Evolutionary conservation across 2,888 invertebrate species (phyloP).

Genomic region (Caenorhabditis sp.): DNA sequence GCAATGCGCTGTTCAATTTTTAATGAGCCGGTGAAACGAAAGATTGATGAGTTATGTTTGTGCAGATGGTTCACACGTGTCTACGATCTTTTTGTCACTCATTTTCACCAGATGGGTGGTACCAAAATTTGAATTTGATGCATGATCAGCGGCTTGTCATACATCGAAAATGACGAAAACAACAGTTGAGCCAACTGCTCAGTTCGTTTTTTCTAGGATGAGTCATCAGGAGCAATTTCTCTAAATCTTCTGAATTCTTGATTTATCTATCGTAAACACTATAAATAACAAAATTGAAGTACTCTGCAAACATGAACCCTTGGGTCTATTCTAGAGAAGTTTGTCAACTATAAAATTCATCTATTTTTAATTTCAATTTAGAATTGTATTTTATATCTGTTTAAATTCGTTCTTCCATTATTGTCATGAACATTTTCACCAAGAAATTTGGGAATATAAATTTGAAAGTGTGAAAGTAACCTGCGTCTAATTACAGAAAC

Average conservation of each 20-base stretch:
- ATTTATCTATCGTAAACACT: too few species aligned
- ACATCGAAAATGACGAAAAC: too few species aligned
- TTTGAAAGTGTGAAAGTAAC: slow-evolving; percentile 41
- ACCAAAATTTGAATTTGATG: slow-evolving; percentile 32
- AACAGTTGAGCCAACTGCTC: neutral
- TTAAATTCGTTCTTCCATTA: neutral
- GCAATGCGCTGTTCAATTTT: slow-evolving; percentile 14
- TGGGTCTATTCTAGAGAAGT: too few species aligned
- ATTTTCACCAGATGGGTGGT: slow-evolving; percentile 46
- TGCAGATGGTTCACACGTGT: slow-evolving; percentile 66
- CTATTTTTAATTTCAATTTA: too few species aligned
- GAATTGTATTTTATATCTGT: too few species aligned
- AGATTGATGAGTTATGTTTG: slow-evolving; percentile 33
- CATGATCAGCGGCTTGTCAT: slow-evolving; percentile 12
- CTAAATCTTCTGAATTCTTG: neutral
- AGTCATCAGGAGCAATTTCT: neutral
- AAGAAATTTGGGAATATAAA: too few species aligned
- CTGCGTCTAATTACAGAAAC: slow-evolving; percentile 33
- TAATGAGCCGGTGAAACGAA: slow-evolving; percentile 52
- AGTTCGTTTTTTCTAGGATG: neutral
- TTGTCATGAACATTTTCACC: neutral
- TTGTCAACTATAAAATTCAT: too few species aligned
- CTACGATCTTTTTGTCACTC: slow-evolving; percentile 24
- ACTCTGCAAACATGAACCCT: too few species aligned
- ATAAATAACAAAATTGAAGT: too few species aligned